phyloP scores from a whole-genome alignment of 92 coral and sea anemone genomes.

The Metridium senile region DNA sequence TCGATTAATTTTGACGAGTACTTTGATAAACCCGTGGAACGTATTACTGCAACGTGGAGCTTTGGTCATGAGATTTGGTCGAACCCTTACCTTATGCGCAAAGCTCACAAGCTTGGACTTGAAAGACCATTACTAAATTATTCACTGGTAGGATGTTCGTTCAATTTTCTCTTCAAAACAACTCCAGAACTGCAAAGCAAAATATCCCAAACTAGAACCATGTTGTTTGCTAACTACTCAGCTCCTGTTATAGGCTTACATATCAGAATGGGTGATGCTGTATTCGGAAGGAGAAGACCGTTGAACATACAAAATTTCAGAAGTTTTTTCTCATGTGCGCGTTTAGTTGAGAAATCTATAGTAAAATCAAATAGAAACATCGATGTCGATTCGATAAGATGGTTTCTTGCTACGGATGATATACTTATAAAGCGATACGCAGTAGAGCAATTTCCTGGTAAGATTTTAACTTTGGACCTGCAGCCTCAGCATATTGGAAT shows the following conservation, averaged over 20 bases:
- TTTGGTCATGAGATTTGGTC: conserved; percentile 59
- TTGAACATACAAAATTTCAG: conserved; percentile 34
- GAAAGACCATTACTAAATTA: neutral
- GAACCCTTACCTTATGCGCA: conserved; percentile 34
- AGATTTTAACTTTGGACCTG: conserved; percentile 41
- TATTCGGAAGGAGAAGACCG: conserved; percentile 27
- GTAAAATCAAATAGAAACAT: neutral
- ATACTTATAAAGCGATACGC: conserved; percentile 41
- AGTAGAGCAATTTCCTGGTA: conserved; percentile 23
- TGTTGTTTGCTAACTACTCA: conserved; percentile 13
- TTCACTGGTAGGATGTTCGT: conserved; percentile 54
- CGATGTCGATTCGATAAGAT: conserved; percentile 19
- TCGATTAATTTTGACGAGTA: conserved; percentile 35
- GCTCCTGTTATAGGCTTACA: conserved; percentile 52
- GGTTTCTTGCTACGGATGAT: conserved; percentile 72
- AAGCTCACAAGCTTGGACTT: conserved; percentile 26
- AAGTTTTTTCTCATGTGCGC: conserved; percentile 53
- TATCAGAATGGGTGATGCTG: conserved; percentile 71
- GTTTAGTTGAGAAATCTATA: neutral
- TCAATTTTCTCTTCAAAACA: conserved; percentile 61
- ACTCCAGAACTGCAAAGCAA: conserved; percentile 35
- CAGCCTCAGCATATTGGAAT: conserved; percentile 58
- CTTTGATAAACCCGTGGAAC: conserved; percentile 53
- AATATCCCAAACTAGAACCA: conserved; percentile 24
- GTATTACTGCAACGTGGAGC: conserved; percentile 58